phyloP scores from a whole-genome alignment of 53 echinoderm and acorn worm genomes.

The Patiria pectinifera region DNA sequence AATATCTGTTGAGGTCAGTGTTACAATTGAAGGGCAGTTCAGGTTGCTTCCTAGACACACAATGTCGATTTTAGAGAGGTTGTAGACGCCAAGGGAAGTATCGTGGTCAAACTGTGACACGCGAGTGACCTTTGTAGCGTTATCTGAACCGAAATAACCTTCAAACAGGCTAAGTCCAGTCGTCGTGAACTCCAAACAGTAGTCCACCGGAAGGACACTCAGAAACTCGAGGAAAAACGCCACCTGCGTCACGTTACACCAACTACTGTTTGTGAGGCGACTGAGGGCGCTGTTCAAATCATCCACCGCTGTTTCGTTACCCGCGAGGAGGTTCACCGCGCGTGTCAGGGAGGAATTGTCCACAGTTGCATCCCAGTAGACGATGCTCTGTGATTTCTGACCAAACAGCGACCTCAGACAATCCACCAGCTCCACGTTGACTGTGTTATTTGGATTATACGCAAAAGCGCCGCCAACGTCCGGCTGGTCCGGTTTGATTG shows the following conservation, averaged over 20 bases:
- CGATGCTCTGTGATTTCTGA: not conserved
- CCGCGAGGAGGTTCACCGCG: conserved; percentile 1
- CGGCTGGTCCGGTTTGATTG: not conserved
- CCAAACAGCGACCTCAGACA: conserved; percentile 16
- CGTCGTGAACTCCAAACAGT: not conserved
- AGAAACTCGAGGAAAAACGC: conserved; percentile 3
- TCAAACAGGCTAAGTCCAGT: conserved; percentile 5
- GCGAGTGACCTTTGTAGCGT: not conserved
- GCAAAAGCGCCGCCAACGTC: not conserved
- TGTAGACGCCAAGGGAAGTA: not conserved
- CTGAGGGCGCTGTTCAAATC: not conserved
- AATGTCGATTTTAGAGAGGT: not conserved
- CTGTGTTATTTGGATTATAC: conserved; percentile 33
- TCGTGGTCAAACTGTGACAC: conserved; percentile 29
- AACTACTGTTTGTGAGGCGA: not conserved
- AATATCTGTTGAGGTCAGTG: conserved; percentile 8
- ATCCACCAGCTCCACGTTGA: conserved; percentile 32
- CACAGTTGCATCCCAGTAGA: conserved; percentile 38
- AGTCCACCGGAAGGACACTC: not conserved
- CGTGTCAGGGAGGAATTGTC: not conserved
- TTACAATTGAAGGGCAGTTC: conserved; percentile 19
- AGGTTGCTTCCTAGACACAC: conserved; percentile 16
- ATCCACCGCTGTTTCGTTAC: conserved; percentile 7
- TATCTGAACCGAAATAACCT: not conserved
- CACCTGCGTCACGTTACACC: conserved; percentile 26